A percentile compares a stretch with the other conserved stretches of the same genome.
phyloP scores from a whole-genome alignment of 2,888 invertebrate genomes.

The Drosophila aldrichi region DNA sequence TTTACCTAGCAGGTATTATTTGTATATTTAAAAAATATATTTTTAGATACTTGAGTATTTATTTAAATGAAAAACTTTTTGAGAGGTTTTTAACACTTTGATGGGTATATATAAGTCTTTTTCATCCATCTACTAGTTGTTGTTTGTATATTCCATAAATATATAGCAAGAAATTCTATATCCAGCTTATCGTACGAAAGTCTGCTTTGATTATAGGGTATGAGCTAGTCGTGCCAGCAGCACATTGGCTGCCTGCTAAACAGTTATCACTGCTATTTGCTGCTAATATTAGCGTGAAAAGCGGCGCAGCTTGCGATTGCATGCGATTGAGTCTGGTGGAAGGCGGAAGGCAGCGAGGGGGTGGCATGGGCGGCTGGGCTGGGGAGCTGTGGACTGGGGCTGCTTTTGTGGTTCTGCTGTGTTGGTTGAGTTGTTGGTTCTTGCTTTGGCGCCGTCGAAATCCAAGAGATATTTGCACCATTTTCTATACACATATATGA shows the following conservation, averaged over 20 bases:
- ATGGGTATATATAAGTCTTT: conserved; percentile 1
- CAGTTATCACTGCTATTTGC: conserved; percentile 47
- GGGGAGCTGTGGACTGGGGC: conserved; percentile 10
- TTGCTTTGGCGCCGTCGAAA: conserved; percentile 38
- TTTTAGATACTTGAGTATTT: neutral
- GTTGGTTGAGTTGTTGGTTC: conserved; percentile 7
- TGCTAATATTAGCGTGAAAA: conserved; percentile 70
- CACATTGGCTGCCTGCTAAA: neutral
- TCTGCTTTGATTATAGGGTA: neutral
- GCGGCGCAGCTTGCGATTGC: conserved; percentile 58
- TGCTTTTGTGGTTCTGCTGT: conserved; percentile 38
- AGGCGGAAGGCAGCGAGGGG: neutral
- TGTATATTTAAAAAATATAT: neutral
- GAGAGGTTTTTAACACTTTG: neutral
- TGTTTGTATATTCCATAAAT: neutral
- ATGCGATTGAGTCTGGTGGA: conserved; percentile 29
- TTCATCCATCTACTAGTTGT: conserved; percentile 16
- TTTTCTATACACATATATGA: conserved; percentile 25
- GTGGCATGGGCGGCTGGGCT: neutral
- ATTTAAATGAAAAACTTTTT: neutral
- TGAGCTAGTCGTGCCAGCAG: conserved; percentile 7
- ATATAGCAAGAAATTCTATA: neutral
- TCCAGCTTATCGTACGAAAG: neutral
- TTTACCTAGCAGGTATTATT: conserved; percentile 19
- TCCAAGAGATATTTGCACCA: conserved; percentile 50